A percentile compares a stretch with the other conserved stretches of the same genome.
phyloP scores from a whole-genome alignment of 2,797 vertebrate species.

The Rachycentron canadum region DNA sequence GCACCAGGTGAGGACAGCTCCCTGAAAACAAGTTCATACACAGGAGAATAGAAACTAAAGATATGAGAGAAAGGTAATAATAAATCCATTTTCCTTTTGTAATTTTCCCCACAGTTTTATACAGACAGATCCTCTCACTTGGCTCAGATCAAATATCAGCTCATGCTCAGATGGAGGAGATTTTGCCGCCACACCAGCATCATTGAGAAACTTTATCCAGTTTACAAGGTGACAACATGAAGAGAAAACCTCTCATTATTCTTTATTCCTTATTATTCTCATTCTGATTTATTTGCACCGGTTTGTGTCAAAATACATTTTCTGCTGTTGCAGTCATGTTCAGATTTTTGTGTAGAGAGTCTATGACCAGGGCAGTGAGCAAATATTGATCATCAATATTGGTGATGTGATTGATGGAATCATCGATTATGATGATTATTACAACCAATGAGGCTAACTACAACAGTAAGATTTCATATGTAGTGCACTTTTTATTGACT shows the following conservation, averaged over 20 bases:
- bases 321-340: background rate
- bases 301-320: background rate
- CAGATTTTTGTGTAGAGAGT: too few relatives aligned
- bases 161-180: slow-evolving; percentile 87
- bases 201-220: slow-evolving; percentile 81
- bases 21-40: background rate
- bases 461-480: too few relatives aligned
- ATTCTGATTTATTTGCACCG: background rate
- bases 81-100: background rate
- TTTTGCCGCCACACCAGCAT: slow-evolving; percentile 82
- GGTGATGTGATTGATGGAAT: too few relatives aligned
- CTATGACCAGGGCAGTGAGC: background rate
- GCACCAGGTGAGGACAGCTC: slow-evolving; percentile 71
- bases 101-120: slow-evolving; percentile 79
- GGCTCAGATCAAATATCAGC: slow-evolving; percentile 86
- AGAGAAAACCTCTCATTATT: background rate
- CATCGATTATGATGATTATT: too few relatives aligned
- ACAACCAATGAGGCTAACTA: too few relatives aligned
- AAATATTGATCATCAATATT: background rate
- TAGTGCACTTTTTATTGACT: too few relatives aligned
- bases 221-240: slow-evolving; percentile 81
- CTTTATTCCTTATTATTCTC: background rate
- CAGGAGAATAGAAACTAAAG: too few relatives aligned
- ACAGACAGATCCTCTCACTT: slow-evolving; percentile 83
- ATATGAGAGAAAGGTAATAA: background rate